phyloP scores from a whole-genome alignment of 1,140 invertebrate genomes.

The Lordiphosa mommai region DNA sequence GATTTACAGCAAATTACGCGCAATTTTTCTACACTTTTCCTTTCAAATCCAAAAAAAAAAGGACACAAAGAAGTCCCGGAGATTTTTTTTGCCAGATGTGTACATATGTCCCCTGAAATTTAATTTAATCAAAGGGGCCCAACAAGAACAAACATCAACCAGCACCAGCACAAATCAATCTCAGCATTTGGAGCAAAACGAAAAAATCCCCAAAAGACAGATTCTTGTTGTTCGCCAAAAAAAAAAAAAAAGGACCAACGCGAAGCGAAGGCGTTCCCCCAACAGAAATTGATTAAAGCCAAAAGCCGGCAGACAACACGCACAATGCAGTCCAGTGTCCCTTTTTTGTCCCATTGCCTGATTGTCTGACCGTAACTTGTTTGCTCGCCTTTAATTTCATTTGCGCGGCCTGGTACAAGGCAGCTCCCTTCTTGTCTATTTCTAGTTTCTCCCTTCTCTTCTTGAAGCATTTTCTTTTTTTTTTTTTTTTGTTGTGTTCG shows the following conservation, averaged over 20 bases:
- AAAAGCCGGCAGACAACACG: slow-evolving; percentile 15
- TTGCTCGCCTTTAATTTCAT: slow-evolving; percentile 79
- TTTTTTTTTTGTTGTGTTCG: slow-evolving; percentile 7
- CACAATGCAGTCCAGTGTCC: slow-evolving; percentile 54
- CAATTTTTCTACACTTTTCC: slow-evolving; percentile 70
- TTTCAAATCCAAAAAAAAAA: slow-evolving; percentile 41
- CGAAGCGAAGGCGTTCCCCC: slow-evolving; percentile 34
- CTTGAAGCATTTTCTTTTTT: slow-evolving; percentile 4
- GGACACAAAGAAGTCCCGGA: slow-evolving; percentile 18
- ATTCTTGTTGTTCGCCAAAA: slow-evolving; percentile 15
- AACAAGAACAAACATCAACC: slow-evolving; percentile 30
- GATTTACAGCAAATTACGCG: slow-evolving; percentile 71
- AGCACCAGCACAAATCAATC: slow-evolving; percentile 40
- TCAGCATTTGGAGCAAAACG: slow-evolving; percentile 25
- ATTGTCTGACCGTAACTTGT: slow-evolving; percentile 78
- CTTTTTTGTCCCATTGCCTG: slow-evolving; percentile 54
- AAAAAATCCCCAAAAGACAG: slow-evolving; percentile 37
- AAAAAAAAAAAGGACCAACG: slow-evolving; percentile 14
- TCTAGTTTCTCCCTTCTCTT: slow-evolving; percentile 20
- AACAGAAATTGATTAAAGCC: slow-evolving; percentile 67
- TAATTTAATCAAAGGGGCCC: slow-evolving; percentile 78
- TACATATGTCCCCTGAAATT: slow-evolving; percentile 76
- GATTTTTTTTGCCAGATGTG: slow-evolving; percentile 43
- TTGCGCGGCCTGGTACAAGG: slow-evolving; percentile 40
- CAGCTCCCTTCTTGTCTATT: slow-evolving; percentile 8